Percentiles rank a stretch among this genome's conserved stretches.
These are phyloP conservation scores for Apogon hyalosoma DNA, from an alignment of 2,797 vertebrate species.

Conservation along the genomic window DNA sequence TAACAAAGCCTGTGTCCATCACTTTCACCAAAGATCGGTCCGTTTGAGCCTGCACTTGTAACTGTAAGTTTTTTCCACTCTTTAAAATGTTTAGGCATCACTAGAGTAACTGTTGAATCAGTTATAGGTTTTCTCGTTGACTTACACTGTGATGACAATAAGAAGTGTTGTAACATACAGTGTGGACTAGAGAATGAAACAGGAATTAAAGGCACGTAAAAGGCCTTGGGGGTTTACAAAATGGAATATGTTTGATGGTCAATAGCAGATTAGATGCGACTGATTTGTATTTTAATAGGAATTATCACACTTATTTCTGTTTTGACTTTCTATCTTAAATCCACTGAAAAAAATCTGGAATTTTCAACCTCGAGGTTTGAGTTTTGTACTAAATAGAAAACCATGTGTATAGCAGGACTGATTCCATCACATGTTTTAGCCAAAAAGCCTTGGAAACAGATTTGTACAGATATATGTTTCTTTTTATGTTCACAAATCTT, in stretches of 20 bases:
- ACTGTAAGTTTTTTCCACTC: conserved; percentile 74
- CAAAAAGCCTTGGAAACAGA: background rate
- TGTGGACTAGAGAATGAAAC: too few species aligned
- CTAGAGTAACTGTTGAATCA: too few species aligned
- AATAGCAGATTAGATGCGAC: background rate
- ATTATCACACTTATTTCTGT: background rate
- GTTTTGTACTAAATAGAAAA: background rate
- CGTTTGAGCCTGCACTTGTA: conserved; percentile 68
- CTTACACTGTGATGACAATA: too few species aligned
- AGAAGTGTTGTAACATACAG: too few species aligned
- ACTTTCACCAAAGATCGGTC: conserved; percentile 66
- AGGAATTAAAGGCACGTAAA: too few species aligned
- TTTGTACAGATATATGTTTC: too few species aligned
- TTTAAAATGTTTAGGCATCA: background rate
- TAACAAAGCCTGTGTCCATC: conserved; percentile 61
- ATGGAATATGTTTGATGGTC: background rate
- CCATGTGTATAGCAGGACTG: background rate
- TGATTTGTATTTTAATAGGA: background rate
- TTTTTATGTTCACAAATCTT: too few species aligned
- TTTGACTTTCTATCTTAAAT: background rate
- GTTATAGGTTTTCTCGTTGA: too few species aligned
- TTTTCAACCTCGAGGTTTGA: background rate
- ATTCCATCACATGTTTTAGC: background rate
- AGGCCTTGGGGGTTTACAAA: too few species aligned
- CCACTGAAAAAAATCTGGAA: background rate